phyloP scores from a whole-genome alignment of 2,113 vertebrate species.

The Cettia cetti region DNA sequence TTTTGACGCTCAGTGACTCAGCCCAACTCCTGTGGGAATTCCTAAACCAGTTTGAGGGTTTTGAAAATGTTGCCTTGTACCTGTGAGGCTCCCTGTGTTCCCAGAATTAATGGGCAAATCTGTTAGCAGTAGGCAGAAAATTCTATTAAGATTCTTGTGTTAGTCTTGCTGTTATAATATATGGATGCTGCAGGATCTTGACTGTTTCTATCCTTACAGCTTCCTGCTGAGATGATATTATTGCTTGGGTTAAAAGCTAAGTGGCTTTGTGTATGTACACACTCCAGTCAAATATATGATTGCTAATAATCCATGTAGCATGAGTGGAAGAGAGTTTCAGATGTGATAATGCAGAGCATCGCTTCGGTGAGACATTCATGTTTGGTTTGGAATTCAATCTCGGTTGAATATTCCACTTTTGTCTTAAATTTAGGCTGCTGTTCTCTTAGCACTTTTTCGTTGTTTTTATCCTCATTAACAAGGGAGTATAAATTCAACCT shows the following conservation, averaged over 20 bases:
- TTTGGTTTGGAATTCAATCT: neutral
- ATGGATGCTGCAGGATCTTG: conserved; percentile 4
- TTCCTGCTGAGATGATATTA: conserved; percentile 33
- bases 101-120: neutral
- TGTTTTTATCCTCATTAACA: neutral
- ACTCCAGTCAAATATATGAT: conserved; percentile 9
- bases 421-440: neutral
- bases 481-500: neutral
- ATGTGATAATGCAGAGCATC: neutral
- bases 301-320: neutral
- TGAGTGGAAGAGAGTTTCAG: neutral
- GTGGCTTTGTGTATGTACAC: conserved; percentile 9
- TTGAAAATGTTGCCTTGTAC: neutral
- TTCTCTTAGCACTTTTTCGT: neutral
- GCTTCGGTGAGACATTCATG: neutral
- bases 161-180: neutral
- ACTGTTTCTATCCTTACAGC: neutral
- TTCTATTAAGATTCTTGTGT: neutral
- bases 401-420: neutral
- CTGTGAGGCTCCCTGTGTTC: neutral
- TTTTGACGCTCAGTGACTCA: neutral
- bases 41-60: neutral
- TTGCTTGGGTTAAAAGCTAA: conserved; percentile 48
- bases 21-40: neutral
- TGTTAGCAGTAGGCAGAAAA: neutral